These are phyloP conservation scores for Brachyhypopomus occidentalis DNA, from an alignment of 2,113 vertebrate species.

Conservation along the genomic window DNA sequence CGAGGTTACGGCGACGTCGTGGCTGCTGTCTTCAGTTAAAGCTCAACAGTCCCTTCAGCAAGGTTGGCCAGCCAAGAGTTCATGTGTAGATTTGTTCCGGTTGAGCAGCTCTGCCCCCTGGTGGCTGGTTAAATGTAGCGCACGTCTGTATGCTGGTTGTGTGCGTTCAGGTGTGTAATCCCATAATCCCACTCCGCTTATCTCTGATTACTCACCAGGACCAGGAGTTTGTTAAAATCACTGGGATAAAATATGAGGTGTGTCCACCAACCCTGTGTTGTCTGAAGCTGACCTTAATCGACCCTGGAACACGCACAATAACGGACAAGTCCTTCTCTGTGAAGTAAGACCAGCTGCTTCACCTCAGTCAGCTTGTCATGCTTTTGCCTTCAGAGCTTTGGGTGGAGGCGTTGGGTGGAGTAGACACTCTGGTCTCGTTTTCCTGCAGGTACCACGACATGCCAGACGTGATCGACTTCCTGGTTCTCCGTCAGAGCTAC, in stretches of 20 bases:
- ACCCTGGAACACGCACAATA: slow-evolving; percentile 86
- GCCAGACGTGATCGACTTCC: slow-evolving; percentile 97
- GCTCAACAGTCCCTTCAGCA: no score
- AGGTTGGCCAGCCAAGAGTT: no score
- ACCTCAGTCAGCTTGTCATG: neutral
- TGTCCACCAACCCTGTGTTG: slow-evolving; percentile 94
- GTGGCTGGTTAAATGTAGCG: no score
- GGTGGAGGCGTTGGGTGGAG: no score
- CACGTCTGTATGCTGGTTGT: no score
- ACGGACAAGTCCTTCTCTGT: slow-evolving; percentile 91
- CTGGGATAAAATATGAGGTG: slow-evolving; percentile 94
- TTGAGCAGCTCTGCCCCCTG: no score
- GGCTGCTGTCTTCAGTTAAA: no score
- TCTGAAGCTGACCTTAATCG: slow-evolving; percentile 92
- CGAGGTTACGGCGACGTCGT: no score
- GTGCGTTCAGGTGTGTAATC: neutral
- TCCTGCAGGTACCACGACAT: slow-evolving; percentile 92
- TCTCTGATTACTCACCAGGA: slow-evolving; percentile 75
- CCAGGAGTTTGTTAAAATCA: slow-evolving; percentile 98
- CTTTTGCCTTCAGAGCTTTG: neutral
- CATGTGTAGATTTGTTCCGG: no score
- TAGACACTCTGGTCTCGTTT: slow-evolving; percentile 22
- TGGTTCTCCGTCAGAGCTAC: slow-evolving; percentile 92
- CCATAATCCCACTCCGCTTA: no score
- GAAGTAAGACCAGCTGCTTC: slow-evolving; percentile 75